Base-by-base conservation (phyloP, 30 jellyfish, hydroid and myxozoan species). In the Pelagia noctiluca region DNA sequence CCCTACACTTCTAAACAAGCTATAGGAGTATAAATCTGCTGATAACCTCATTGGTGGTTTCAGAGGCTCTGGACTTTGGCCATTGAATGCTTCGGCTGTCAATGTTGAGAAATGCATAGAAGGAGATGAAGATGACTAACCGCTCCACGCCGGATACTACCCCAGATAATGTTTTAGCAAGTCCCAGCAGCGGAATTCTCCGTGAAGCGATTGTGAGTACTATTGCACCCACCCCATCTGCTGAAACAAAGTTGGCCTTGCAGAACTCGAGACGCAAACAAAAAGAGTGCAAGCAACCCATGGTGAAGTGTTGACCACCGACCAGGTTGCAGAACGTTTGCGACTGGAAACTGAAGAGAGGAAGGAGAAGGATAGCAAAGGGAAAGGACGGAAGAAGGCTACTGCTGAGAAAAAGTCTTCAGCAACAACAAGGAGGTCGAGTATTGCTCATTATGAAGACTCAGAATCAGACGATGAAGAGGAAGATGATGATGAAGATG, bases 1-100 rank as follows among this genome's bases (percentile, higher is more conserved):
- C 47, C 90, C 88, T 0, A 0, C 72, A 28, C 64, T 83, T 23
- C 63, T 66, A 0, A 48, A 35, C 21, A 37, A 72, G 62, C 38
- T 83, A 22, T 53, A 78, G 70, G 22, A 18, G 1, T 57, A 34
- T 24, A 28, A 57, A 0, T 46, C 67, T 12, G 10, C 50, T 42
- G 0, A 1, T 2, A 64, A 57, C 32, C 34, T 50, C 35, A 38
- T 0, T 12, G 21, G 87, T 78, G 89, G 89, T 23, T 78, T 78
- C 1, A 0, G 46, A 0, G 61, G 66, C 3, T 30, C 63, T 76
- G 88, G 89, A 24, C 60, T 63, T 64, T 54, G 80, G 71, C 82
- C 85, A 19, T 28, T 78, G 24, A 19, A 52, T 19, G 21, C 16
- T 3, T 25, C 68, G 7, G 26, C 28, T 10, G 26, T 52, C 12